These are phyloP conservation scores for Pangasius krempfi DNA, from an alignment of 2,797 vertebrate genomes.

Conservation along the genomic window DNA sequence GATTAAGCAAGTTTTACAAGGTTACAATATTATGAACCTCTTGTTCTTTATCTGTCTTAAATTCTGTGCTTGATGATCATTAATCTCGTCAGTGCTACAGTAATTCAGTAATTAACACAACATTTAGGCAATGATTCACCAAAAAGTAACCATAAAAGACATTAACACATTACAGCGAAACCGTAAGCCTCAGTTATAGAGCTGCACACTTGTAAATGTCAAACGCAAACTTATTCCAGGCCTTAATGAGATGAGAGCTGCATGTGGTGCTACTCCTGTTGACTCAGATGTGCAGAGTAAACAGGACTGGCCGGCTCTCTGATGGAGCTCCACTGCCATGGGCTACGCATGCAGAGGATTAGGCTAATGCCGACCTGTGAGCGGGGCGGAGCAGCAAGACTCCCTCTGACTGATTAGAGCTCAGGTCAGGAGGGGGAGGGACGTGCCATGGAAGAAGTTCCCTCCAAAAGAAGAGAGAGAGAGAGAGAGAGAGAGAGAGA, in stretches of 20 bases:
- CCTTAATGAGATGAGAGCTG: conserved; percentile 48
- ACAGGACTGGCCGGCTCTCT: conserved; percentile 70
- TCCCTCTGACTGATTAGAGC: conserved; percentile 80
- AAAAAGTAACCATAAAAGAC: neutral
- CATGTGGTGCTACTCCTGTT: conserved; percentile 68
- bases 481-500: conserved; percentile 60
- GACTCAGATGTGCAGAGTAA: conserved; percentile 84
- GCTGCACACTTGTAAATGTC: conserved; percentile 47
- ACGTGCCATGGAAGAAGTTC: conserved; percentile 56
- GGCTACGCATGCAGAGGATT: conserved; percentile 75
- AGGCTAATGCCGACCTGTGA: conserved; percentile 78
- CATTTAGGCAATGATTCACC: neutral
- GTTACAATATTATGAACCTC: neutral
- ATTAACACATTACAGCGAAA: neutral
- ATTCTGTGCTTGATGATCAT: neutral
- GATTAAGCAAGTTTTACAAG: neutral
- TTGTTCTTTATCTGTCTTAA: neutral
- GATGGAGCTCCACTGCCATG: conserved; percentile 76
- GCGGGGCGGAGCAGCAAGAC: conserved; percentile 68
- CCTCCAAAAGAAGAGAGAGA: conserved; percentile 37
- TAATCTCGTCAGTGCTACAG: neutral
- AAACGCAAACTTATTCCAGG: conserved; percentile 46
- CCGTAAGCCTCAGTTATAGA: conserved; percentile 16
- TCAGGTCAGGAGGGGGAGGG: conserved; percentile 62
- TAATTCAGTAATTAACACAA: neutral